A percentile compares a stretch with the other conserved stretches of the same genome.
These are phyloP conservation scores for Burhinus bistriatus DNA, from an alignment of 2,113 vertebrate genomes.

Conservation along the genomic window DNA sequence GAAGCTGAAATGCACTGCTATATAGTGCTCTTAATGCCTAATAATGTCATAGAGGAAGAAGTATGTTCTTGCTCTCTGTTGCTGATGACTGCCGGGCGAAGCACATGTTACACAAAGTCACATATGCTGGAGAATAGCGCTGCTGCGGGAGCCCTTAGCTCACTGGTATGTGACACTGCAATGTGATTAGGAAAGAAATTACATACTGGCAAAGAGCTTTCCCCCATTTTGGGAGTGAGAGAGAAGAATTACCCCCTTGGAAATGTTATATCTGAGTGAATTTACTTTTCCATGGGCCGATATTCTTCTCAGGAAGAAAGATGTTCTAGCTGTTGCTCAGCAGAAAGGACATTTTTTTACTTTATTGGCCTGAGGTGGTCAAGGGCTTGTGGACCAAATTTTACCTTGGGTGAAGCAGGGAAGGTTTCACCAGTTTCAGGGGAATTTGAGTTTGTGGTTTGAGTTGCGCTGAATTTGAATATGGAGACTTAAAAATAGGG, in stretches of 20 bases:
- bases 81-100: conserved; percentile 60
- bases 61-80: conserved; percentile 59
- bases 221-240: conserved; percentile 36
- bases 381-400: neutral
- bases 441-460: neutral
- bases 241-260: conserved; percentile 50
- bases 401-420: neutral
- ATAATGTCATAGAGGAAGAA: conserved; percentile 70
- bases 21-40: conserved; percentile 66
- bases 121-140: conserved; percentile 57
- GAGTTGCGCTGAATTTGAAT: conserved; percentile 28
- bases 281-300: conserved; percentile 44
- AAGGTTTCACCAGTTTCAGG: neutral
- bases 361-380: neutral
- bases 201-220: conserved; percentile 55
- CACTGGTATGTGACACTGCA: conserved; percentile 69
- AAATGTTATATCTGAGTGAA: conserved; percentile 52
- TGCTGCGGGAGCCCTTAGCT: conserved; percentile 66
- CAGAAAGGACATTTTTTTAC: neutral
- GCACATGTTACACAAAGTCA: conserved; percentile 59
- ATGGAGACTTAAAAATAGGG: conserved; percentile 59
- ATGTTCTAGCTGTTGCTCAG: neutral
- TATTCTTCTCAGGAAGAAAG: conserved; percentile 56
- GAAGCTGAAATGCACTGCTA: conserved; percentile 63
- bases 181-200: conserved; percentile 70